Conservation (phyloP, 1,140 invertebrate species). For the Ctenoplectra terminalis region DNA sequence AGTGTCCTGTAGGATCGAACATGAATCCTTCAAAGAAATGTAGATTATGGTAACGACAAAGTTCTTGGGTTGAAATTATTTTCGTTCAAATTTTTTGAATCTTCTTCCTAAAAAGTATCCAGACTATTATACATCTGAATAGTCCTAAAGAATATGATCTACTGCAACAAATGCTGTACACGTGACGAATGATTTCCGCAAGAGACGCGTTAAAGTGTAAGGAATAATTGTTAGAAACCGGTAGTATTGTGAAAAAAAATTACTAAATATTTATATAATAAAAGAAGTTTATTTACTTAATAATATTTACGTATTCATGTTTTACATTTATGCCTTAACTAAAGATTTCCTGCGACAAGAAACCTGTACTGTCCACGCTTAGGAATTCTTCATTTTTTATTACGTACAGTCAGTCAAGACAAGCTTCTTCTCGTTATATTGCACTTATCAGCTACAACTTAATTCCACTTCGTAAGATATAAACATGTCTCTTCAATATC, state of each 20-base stretch:
- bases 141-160: not conserved
- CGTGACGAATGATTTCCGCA: too few relatives aligned
- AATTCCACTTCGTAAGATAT: not conserved
- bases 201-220: not conserved
- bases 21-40: slow-evolving; percentile 95
- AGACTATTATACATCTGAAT: not conserved
- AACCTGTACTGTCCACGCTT: not conserved
- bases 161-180: not conserved
- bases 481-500: not conserved
- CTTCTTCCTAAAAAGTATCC: not conserved
- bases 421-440: not conserved
- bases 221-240: not conserved
- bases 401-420: not conserved
- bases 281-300: slow-evolving; percentile 77
- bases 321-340: not conserved
- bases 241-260: slow-evolving; percentile 4
- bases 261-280: slow-evolving; percentile 67
- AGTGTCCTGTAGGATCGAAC: slow-evolving; percentile 87
- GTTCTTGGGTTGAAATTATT: not conserved
- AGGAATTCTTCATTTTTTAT: not conserved
- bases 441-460: not conserved
- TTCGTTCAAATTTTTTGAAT: not conserved
- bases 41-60: slow-evolving; percentile 84
- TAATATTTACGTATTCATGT: slow-evolving; percentile 22
- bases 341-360: not conserved